Conservation (phyloP, 2,888 invertebrate genomes). For the Andrena bucephala region DNA sequence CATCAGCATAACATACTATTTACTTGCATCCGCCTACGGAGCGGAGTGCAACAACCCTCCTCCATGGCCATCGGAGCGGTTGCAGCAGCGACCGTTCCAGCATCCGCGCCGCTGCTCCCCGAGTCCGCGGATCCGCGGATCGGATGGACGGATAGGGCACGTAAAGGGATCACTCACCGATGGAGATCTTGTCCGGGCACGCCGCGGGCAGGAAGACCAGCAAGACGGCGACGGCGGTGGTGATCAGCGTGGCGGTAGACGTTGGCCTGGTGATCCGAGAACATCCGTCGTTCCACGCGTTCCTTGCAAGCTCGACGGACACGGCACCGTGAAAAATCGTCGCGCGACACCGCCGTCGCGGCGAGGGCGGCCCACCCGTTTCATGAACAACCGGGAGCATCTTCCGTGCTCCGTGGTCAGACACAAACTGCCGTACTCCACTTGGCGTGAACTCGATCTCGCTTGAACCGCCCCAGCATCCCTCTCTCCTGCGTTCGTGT, state of each 20-base stretch:
- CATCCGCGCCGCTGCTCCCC: conserved; percentile 16
- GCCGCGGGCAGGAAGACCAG: conserved; percentile 72
- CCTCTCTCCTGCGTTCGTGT: conserved; percentile 63
- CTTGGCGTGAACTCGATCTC: conserved; percentile 79
- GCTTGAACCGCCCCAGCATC: conserved; percentile 79
- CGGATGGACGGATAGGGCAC: neutral
- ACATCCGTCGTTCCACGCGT: conserved; percentile 36
- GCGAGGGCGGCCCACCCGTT: conserved; percentile 76
- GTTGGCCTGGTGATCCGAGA: conserved; percentile 51
- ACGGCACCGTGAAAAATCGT: conserved; percentile 62
- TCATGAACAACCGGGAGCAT: conserved; percentile 81
- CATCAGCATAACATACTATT: conserved; percentile 42
- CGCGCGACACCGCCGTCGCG: conserved; percentile 68
- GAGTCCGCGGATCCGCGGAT: neutral
- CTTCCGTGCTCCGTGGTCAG: conserved; percentile 83
- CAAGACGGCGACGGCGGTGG: conserved; percentile 63
- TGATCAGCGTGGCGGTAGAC: conserved; percentile 64
- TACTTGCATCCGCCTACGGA: conserved; percentile 29
- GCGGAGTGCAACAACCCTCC: conserved; percentile 55
- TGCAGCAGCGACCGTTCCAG: conserved; percentile 28
- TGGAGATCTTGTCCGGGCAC: conserved; percentile 76
- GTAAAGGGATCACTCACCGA: conserved; percentile 75
- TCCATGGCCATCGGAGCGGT: conserved; percentile 30
- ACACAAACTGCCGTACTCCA: conserved; percentile 82
- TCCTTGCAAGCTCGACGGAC: conserved; percentile 41